These are phyloP conservation scores for Corythaixoides concolor DNA, from an alignment of 2,113 vertebrate species.

Conservation along the genomic window DNA sequence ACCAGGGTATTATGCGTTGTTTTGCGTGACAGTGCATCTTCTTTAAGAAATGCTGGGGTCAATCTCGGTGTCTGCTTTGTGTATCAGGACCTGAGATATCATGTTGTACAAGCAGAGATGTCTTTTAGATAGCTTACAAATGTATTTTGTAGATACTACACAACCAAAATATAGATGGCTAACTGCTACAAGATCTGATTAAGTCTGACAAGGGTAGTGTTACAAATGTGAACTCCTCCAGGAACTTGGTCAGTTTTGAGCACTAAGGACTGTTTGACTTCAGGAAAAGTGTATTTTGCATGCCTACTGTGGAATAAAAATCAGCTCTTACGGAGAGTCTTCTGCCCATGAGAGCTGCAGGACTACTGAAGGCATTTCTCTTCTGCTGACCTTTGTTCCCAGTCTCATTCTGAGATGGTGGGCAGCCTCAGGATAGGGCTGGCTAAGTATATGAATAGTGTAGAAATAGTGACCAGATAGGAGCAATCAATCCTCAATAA, in stretches of 20 bases:
- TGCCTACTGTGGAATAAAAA: neutral
- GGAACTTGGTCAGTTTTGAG: constrained; percentile 43
- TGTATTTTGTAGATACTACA: neutral
- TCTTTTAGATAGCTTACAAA: neutral
- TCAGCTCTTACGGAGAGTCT: neutral
- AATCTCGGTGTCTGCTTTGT: neutral
- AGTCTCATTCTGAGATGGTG: neutral
- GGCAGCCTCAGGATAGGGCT: neutral
- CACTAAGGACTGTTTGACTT: neutral
- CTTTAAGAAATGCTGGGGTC: neutral
- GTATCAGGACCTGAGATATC: neutral
- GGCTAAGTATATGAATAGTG: neutral
- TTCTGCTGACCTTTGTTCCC: neutral
- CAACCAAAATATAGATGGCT: neutral
- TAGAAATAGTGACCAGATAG: neutral
- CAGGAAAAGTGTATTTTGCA: neutral
- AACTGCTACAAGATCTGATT: constrained; percentile 30
- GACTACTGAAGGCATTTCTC: neutral
- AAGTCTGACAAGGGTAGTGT: constrained; percentile 1
- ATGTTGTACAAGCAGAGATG: neutral
- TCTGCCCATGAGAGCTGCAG: neutral
- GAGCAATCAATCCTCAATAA: neutral
- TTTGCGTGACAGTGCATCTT: constrained; percentile 1
- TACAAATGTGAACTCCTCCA: neutral
- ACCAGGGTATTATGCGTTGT: neutral